These are phyloP conservation scores for Coracopsis vasa DNA, from an alignment of 2,113 vertebrate species.

Conservation along the genomic window DNA sequence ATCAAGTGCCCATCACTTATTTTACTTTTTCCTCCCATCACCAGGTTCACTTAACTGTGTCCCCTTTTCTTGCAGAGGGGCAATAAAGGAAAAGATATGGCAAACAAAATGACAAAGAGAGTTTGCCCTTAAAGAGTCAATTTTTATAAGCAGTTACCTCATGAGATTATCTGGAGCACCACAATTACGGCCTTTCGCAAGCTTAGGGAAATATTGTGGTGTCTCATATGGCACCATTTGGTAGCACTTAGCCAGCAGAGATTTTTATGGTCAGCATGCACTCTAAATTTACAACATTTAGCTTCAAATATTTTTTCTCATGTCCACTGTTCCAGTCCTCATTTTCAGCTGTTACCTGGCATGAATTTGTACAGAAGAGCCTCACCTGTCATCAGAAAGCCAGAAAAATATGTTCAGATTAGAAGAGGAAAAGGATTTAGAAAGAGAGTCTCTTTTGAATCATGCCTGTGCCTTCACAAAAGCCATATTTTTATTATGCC, in stretches of 20 bases:
- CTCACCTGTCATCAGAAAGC: neutral
- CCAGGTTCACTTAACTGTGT: neutral
- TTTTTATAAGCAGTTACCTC: constrained; percentile 16
- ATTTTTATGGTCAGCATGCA: constrained; percentile 24
- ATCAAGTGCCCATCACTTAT: neutral
- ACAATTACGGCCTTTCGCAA: constrained; percentile 52
- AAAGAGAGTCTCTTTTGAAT: constrained; percentile 31
- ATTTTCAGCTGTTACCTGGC: constrained; percentile 14
- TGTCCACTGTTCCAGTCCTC: neutral
- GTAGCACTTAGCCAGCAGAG: constrained; percentile 40
- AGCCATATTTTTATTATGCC: constrained; percentile 11
- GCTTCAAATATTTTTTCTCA: neutral
- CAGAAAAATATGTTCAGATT: constrained; percentile 41
- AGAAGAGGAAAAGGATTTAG: constrained; percentile 40
- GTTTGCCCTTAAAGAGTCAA: constrained; percentile 24
- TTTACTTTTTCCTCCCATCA: neutral
- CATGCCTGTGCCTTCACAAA: constrained; percentile 32
- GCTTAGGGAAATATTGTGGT: constrained; percentile 49
- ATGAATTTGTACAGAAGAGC: neutral
- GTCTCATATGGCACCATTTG: constrained; percentile 55
- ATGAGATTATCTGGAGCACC: constrained; percentile 38
- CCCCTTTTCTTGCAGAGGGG: neutral
- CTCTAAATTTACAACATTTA: constrained; percentile 16
- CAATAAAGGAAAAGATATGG: neutral
- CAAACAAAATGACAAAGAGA: neutral